Percentiles rank a stretch among this genome's conserved stretches.
These are phyloP conservation scores for Uropsilus gracilis DNA, from an alignment of 2,113 vertebrate species.

Conservation along the genomic window DNA sequence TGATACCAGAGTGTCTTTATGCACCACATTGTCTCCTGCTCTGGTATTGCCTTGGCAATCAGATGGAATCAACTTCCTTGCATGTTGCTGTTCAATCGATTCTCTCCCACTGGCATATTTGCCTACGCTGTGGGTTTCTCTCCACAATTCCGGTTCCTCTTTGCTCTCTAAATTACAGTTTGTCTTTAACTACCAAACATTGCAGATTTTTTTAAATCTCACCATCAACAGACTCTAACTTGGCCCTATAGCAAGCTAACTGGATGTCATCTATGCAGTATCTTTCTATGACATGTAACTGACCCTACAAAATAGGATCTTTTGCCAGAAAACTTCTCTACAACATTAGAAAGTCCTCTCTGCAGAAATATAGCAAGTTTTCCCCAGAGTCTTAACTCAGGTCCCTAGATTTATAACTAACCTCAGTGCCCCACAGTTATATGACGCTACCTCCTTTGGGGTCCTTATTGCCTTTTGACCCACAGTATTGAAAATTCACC, in stretches of 20 bases:
- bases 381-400: not conserved
- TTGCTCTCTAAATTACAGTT: not conserved
- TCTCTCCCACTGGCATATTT: not conserved
- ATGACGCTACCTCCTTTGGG: not conserved
- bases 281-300: not conserved
- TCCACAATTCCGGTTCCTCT: not conserved
- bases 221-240: not conserved
- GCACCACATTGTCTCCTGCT: not conserved
- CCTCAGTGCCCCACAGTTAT: not conserved
- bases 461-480: not conserved
- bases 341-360: slow-evolving; percentile 1
- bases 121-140: not conserved
- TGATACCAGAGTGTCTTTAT: not conserved
- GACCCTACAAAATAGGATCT: not conserved
- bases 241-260: not conserved
- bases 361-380: not conserved
- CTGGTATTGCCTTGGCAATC: not conserved
- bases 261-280: not conserved
- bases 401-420: not conserved
- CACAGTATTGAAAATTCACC: not conserved
- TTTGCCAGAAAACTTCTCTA: not conserved
- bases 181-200: not conserved
- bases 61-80: not conserved
- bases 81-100: no score
- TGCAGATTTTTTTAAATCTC: not conserved